Percentiles rank a stretch among this genome's conserved stretches.
Evolutionary conservation across 2,888 invertebrate genomes (phyloP).

Genomic region (Nemotelus nigrinus): DNA sequence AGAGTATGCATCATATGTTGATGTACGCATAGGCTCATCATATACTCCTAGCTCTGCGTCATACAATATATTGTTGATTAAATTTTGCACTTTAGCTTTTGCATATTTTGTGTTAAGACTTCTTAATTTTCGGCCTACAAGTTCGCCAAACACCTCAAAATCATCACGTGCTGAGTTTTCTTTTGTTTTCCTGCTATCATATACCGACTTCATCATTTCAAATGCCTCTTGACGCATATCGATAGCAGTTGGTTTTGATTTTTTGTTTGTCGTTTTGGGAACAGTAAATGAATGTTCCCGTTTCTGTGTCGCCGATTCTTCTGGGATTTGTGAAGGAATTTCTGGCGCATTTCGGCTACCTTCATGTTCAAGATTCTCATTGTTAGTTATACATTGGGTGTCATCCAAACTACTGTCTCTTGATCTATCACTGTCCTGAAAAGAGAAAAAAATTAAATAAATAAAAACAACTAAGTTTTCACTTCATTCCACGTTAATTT

Average conservation of each 20-base stretch:
- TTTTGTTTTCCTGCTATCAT: slow-evolving; percentile 9
- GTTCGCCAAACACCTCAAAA: slow-evolving; percentile 43
- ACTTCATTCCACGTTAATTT: background rate
- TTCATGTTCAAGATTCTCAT: slow-evolving; percentile 16
- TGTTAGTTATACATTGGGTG: background rate
- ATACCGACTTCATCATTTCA: slow-evolving; percentile 16
- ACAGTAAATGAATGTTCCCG: background rate
- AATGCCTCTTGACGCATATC: slow-evolving; percentile 2
- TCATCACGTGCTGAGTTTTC: slow-evolving; percentile 31
- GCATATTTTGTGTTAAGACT: slow-evolving; percentile 43
- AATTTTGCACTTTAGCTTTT: slow-evolving; percentile 40
- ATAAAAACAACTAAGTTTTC: background rate
- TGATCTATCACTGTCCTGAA: slow-evolving; percentile 7
- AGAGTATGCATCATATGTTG: no score
- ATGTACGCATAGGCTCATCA: no score
- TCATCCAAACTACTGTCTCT: background rate
- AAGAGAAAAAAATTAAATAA: background rate
- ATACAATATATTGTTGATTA: slow-evolving; percentile 42
- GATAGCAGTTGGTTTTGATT: background rate
- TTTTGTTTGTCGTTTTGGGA: slow-evolving; percentile 5
- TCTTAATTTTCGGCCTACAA: slow-evolving; percentile 38
- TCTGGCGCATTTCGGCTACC: background rate
- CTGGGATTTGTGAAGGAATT: background rate
- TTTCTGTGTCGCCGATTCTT: background rate
- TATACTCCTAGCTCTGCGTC: no score